Evolutionary conservation across 2,113 vertebrate genomes (phyloP), one percentile per base, ranked within the genome.

Genomic region (Acinonyx jubatus): DNA sequence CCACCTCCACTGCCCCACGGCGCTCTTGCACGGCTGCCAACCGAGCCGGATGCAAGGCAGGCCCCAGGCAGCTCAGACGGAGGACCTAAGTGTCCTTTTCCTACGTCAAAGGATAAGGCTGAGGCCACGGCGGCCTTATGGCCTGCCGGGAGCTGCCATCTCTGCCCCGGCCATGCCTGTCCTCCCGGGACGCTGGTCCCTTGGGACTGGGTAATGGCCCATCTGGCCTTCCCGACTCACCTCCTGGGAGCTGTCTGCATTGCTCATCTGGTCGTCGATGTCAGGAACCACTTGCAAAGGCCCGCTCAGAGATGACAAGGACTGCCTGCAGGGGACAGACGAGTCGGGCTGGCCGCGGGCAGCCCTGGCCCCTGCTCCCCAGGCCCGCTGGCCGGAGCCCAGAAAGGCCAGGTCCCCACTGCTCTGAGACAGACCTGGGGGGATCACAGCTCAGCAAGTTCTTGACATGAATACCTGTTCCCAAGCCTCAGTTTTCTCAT

Each of bases 201-300:
- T 29, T 31, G 45, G 81, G 65, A 80, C 73, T 29, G 10, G 27
- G 41, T 61, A 25, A 5, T 0, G 0, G 8, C 65, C 23, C 15
- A 14, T 27, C 81, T 76, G 13, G 9, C 19, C 23, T 14, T n/a
- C 63, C 79, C 48, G 31, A 36, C 98, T 98, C 97, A 99, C 99
- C 99, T 99, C 99, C 82, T 99, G 99, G 36, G 99, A 98, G 98
- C 99, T 99, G 96, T 99, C 99, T 0, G 99, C 99, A 65, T 98
- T 99, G 97, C 99, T 99, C 98, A 99, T 99, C 97, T 99, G 99
- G 98, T 99, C 99, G 0, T 99, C 99, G 5, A 99, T 99, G 98
- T 99, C 99, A 0, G 99, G 99, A 92, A 99, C 99, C 96, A 99
- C 99, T 97, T 99, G 99, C 97, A 99, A 98, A 87, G 99, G 99